Evolutionary conservation across 2,888 invertebrate species (phyloP).

Genomic region (Aricia artaxerxes): DNA sequence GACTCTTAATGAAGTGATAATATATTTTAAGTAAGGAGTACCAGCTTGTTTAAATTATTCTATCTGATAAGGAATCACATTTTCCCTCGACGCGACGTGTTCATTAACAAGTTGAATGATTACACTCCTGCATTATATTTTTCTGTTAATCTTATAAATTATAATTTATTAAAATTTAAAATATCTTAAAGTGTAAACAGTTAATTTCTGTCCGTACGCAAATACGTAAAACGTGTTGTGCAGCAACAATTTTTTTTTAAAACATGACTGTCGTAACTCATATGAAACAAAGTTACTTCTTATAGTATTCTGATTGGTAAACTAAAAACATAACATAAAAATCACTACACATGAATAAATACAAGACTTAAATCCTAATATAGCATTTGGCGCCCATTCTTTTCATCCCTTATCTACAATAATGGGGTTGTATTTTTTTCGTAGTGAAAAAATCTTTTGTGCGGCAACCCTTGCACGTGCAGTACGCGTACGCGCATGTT

Average conservation of each 20-base stretch:
- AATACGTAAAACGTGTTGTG: neutral
- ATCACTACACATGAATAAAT: slow-evolving; percentile 9
- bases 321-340: neutral
- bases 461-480: slow-evolving; percentile 65
- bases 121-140: neutral
- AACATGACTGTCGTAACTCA: neutral
- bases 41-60: neutral
- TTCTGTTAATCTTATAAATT: neutral
- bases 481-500: slow-evolving; percentile 6
- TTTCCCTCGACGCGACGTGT: neutral
- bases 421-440: slow-evolving; percentile 70
- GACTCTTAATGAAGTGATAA: neutral
- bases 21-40: neutral
- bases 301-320: neutral
- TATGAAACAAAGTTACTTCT: neutral
- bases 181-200: neutral
- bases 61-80: neutral
- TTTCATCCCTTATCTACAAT: slow-evolving; percentile 66
- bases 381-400: slow-evolving; percentile 46
- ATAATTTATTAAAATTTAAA: neutral
- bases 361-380: slow-evolving; percentile 15
- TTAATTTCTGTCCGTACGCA: neutral
- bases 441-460: slow-evolving; percentile 69
- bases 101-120: neutral
- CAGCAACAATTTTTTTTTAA: neutral